Conservation (phyloP, 2,888 invertebrate genomes). For the Gymnoscelis rufifasciata region DNA sequence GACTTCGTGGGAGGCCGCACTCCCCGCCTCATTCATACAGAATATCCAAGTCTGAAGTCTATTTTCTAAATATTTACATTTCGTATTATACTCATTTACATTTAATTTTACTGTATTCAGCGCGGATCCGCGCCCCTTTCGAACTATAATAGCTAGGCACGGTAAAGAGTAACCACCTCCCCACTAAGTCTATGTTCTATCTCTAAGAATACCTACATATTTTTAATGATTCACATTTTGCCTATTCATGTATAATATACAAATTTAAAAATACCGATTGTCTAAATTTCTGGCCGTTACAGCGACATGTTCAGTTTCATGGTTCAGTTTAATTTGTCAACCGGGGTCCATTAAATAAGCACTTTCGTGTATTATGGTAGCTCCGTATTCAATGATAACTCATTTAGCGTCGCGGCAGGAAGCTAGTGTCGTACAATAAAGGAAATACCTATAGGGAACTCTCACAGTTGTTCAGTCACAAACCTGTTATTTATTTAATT, state of each 20-base stretch:
- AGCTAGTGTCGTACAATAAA: too few species aligned
- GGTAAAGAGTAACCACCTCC: constrained; percentile 50
- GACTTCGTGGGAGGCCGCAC: not conserved
- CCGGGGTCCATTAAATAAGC: too few species aligned
- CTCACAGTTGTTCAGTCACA: too few species aligned
- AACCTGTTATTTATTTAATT: too few species aligned
- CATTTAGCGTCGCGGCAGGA: too few species aligned
- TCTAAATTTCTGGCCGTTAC: constrained; percentile 40
- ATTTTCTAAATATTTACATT: constrained; percentile 46
- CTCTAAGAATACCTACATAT: constrained; percentile 60
- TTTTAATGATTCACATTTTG: constrained; percentile 75
- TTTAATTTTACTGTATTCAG: constrained; percentile 28
- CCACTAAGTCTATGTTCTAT: constrained; percentile 59
- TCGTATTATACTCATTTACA: constrained; percentile 39
- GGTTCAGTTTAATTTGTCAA: too few species aligned
- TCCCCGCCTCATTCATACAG: constrained; percentile 28
- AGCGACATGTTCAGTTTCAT: constrained; percentile 19
- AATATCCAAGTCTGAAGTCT: constrained; percentile 54
- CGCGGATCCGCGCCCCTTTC: constrained; percentile 21
- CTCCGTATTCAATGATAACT: too few species aligned
- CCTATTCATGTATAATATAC: constrained; percentile 77
- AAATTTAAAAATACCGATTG: constrained; percentile 64
- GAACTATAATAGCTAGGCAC: constrained; percentile 48
- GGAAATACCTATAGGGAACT: too few species aligned
- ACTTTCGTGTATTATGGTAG: too few species aligned